Evolutionary conservation across 2,113 vertebrate species (phyloP).

Genomic region (Ameiurus melas): DNA sequence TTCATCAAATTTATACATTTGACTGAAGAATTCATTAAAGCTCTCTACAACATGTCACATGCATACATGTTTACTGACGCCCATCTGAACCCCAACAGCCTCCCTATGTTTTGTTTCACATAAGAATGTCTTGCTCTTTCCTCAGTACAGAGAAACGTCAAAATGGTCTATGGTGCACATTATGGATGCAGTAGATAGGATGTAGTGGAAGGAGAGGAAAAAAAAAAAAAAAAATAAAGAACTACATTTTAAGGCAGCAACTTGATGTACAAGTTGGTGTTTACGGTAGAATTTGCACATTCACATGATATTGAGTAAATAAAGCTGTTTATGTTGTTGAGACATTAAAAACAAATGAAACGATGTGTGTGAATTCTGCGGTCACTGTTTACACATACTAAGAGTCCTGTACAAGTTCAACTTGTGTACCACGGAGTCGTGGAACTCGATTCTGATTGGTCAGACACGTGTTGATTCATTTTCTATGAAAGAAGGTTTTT

Average conservation of each 20-base stretch:
- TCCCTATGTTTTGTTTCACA: background rate
- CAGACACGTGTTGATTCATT: background rate
- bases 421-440: background rate
- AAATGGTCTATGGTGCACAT: background rate
- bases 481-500: background rate
- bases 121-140: background rate
- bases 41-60: background rate
- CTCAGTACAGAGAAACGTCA: background rate
- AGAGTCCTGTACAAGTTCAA: background rate
- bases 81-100: background rate
- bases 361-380: background rate
- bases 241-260: background rate
- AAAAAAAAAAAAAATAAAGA: no score
- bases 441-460: background rate
- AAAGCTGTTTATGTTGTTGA: background rate
- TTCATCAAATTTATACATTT: background rate
- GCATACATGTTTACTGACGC: no score
- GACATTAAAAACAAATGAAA: background rate
- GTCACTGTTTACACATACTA: background rate
- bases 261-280: background rate
- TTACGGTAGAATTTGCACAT: background rate
- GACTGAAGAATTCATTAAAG: background rate
- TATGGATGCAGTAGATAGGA: background rate
- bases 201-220: background rate
- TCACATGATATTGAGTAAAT: background rate